A percentile compares a stretch with the other conserved stretches of the same genome.
phyloP scores from a whole-genome alignment of 1,140 invertebrate species.

The Philotrypesis tridentata region DNA sequence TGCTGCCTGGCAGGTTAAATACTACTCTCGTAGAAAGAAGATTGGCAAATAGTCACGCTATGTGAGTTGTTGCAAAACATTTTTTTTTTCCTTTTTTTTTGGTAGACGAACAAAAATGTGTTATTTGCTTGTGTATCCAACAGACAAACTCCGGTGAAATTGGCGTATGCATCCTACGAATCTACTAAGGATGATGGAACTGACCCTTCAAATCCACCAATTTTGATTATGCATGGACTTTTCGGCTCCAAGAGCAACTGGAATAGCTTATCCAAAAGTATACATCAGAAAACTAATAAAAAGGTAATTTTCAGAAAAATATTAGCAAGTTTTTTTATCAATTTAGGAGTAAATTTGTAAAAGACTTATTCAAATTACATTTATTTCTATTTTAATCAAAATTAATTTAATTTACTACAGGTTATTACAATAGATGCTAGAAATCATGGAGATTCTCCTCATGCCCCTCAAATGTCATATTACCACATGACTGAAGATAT shows the following conservation, averaged over 20 bases:
- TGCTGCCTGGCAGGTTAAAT: slow-evolving; percentile 45
- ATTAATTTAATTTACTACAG: slow-evolving; percentile 61
- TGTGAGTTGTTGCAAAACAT: slow-evolving; percentile 27
- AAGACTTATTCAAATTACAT: no score
- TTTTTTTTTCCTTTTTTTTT: not conserved
- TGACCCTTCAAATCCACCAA: slow-evolving; percentile 70
- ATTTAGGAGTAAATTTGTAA: not conserved
- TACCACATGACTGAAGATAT: slow-evolving; percentile 84
- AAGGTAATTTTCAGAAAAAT: slow-evolving; percentile 70
- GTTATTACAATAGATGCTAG: slow-evolving; percentile 88
- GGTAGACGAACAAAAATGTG: not conserved
- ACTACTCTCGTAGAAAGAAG: slow-evolving; percentile 21
- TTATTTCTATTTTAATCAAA: no score
- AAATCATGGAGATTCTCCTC: slow-evolving; percentile 94
- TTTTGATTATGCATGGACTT: slow-evolving; percentile 90
- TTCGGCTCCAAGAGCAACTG: slow-evolving; percentile 91
- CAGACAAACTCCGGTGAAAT: slow-evolving; percentile 70
- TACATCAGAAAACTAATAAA: slow-evolving; percentile 78
- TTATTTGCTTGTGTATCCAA: not conserved
- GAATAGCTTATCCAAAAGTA: slow-evolving; percentile 84
- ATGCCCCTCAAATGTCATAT: slow-evolving; percentile 82
- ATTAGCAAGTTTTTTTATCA: not conserved
- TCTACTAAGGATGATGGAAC: slow-evolving; percentile 60
- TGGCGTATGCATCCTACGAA: slow-evolving; percentile 77
- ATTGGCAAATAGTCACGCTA: slow-evolving; percentile 11